Conservation (phyloP, 2,888 invertebrate species). For the Rhingia rostrata region DNA sequence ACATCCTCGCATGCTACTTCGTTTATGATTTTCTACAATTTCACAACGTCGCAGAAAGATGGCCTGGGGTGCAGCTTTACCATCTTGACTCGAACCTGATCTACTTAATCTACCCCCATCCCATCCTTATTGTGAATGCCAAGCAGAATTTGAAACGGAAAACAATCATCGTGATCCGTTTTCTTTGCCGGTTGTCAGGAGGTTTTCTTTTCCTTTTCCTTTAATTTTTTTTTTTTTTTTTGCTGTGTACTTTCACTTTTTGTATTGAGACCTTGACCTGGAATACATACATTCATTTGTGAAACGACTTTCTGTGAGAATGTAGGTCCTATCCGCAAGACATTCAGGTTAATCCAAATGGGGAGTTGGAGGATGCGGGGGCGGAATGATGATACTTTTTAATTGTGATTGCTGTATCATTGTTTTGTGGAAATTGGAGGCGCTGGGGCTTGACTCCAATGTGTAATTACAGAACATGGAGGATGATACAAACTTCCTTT, state of each 20-base stretch:
- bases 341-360: constrained; percentile 19
- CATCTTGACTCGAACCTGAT: constrained; percentile 54
- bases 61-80: constrained; percentile 9
- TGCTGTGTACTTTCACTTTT: constrained; percentile 28
- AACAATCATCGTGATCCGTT: constrained; percentile 59
- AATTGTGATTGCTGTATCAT: constrained; percentile 39
- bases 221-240: no score
- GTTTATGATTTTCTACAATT: neutral
- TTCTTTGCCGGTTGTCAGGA: constrained; percentile 9
- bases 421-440: constrained; percentile 18
- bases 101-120: constrained; percentile 40
- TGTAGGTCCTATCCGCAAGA: constrained; percentile 28
- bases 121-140: constrained; percentile 16
- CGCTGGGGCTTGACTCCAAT: constrained; percentile 2
- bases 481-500: neutral
- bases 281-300: neutral
- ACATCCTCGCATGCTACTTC: constrained; percentile 1
- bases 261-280: constrained; percentile 36
- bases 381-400: constrained; percentile 17
- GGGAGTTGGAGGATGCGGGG: neutral
- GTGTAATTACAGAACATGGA: constrained; percentile 2
- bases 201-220: constrained; percentile 1
- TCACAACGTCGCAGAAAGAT: neutral
- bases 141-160: constrained; percentile 33
- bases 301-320: neutral